Evolutionary conservation across 2,113 vertebrate species (phyloP), one percentile per base, ranked within the genome.

Genomic region (Etheostoma cragini): DNA sequence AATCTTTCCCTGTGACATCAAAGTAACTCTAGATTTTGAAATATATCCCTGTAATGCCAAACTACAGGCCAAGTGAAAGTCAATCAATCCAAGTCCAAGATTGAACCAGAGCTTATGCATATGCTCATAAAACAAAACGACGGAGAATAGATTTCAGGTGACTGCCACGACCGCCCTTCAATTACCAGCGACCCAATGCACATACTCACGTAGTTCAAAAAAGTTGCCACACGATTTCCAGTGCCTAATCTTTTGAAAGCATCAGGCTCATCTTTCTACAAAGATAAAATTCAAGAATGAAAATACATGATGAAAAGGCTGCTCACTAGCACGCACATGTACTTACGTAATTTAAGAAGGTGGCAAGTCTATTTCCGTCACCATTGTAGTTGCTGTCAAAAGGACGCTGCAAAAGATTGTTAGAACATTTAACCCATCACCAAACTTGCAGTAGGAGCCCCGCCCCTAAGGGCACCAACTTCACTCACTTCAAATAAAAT

Each of bases 171-270:
- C 56, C 49, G 4, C 49, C 64, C 79, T 76, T 85, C 81, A 88
- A 58, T 33, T 80, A 68, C 16, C 65, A 63, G 72, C 76, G 77
- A 78, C 68, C 65, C 53, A 46, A 74, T 62, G 63, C 91, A 8
- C 87, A 96, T 99, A 99, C 98, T 99, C 96, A 99, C 98, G 93
- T 99, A 99, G 95, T 97, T 98, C 95, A 99, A 98, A 97, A 96
- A 97, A 93, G 98, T 99, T 78, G 98, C 98, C 96, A 99, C 93
- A 76, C 98, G 98, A 96, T 99, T 99, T 94, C 98, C 98, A 95
- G 98, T 99, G 97, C 98, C 98, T 99, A 99, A 99, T 95, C 94
- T 96, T 97, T 98, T 99, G 98, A 99, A 99, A 96, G 95, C 98
- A 97, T 99, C 98, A 90, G 96, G 97, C 88, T 99, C 98, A 95